These are phyloP conservation scores for Choloepus hoffmanni DNA, from an alignment of 2,113 vertebrate species.

Conservation along the genomic window DNA sequence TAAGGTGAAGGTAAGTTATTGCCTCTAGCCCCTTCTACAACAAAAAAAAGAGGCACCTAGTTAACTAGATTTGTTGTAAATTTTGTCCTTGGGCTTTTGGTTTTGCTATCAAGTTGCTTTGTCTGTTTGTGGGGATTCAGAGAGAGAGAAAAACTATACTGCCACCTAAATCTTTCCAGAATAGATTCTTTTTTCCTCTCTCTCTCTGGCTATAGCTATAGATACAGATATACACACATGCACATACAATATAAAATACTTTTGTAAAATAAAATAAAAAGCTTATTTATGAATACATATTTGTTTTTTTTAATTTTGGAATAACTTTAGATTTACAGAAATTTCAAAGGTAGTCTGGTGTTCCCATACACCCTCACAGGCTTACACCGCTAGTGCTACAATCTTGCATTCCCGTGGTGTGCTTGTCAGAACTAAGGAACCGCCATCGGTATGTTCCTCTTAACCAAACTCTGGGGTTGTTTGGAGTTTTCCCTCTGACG, in stretches of 20 bases:
- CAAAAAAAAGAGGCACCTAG: too few species aligned
- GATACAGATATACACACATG: too few species aligned
- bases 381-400: background rate
- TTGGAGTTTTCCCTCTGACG: too few species aligned
- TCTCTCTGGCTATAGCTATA: too few species aligned
- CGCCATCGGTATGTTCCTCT: background rate
- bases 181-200: background rate
- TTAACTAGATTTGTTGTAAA: background rate
- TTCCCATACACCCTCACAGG: background rate
- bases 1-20: too few species aligned
- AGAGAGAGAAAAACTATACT: background rate
- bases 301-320: background rate
- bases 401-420: background rate
- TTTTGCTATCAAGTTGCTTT: background rate
- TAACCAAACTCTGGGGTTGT: background rate
- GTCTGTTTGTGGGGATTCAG: background rate
- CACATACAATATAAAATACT: too few species aligned
- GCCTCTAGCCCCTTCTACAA: too few species aligned
- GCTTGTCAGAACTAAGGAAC: background rate
- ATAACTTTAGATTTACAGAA: conserved; percentile 13
- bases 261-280: background rate
- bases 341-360: background rate
- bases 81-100: background rate
- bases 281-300: background rate
- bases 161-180: background rate